Base-by-base conservation (phyloP, 64 coral and sea anemone species). In the Dendrophyllia cribrosa region DNA sequence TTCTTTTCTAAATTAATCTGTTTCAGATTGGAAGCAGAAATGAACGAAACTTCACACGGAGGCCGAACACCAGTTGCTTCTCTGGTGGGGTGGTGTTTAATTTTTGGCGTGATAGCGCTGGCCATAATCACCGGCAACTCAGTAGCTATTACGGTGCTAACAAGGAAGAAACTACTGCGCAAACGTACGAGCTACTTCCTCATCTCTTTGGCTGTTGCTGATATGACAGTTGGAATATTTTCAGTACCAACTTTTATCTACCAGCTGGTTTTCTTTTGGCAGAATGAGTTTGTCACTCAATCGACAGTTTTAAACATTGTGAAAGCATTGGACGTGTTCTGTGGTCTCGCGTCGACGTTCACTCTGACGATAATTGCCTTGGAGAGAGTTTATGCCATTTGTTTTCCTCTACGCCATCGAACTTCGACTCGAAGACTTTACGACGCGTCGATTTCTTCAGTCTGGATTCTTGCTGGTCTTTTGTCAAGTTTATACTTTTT, bases 291-390 rank as follows among this genome's bases (percentile, higher is more conserved):
- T 12, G 14, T 76, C 58, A 55, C 68, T 10, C n/a, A 56, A 22
- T 88, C 68, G 7, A 60, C 70, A 19, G 8, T 88, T 72, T 44
- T 63, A 56, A 74, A 62, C 9, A 59, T 88, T 7, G 68, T 87
- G 26, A 86, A 79, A 87, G 45, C 82, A 1, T 34, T 75, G 9
- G 95, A 97, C 48, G 84, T 97, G 13, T 94, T 94, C 55, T 94
- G 88, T 25, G 87, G 95, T 43, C 76, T 97, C 23, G 95, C 92
- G 10, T 97, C 95, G 9, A 80, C 89, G 25, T 97, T 87, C 52
- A 97, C 95, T 8, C 95, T 97, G 0, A 90, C 93, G 1, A 89
- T 97, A 15, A 97, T 97, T 51, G 95, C 91, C 5, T 23, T 94
- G 17, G 92, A 97, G 20, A 82, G 95, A 51, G 75, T 97, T 6